Percentiles rank a stretch among this genome's conserved stretches.
phyloP scores from a whole-genome alignment of 2,888 invertebrate species.

The Spatulosminthurus flaviceps region DNA sequence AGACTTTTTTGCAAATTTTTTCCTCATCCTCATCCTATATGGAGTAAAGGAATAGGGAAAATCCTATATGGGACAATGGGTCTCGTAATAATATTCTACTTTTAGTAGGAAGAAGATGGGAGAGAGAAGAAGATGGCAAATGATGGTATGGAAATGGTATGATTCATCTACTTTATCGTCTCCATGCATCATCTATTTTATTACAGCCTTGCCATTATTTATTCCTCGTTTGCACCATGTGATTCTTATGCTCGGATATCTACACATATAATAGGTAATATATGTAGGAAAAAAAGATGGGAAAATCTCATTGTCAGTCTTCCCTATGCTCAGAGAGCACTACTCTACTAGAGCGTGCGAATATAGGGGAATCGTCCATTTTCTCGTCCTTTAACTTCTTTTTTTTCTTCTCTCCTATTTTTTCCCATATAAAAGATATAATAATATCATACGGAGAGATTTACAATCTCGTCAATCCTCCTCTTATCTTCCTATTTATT shows the following conservation, averaged over 20 bases:
- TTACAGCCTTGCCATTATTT: slow-evolving; percentile 19
- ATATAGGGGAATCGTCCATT: no score
- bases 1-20: neutral
- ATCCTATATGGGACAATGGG: neutral
- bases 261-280: no score
- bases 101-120: neutral
- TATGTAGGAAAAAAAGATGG: no score
- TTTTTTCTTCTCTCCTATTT: neutral
- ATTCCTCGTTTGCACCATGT: slow-evolving; percentile 4
- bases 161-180: slow-evolving; percentile 24
- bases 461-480: slow-evolving; percentile 2
- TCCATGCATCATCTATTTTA: slow-evolving; percentile 27
- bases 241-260: no score
- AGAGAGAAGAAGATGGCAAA: neutral
- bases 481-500: neutral
- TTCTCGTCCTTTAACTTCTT: neutral
- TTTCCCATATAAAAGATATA: neutral
- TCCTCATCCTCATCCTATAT: no score
- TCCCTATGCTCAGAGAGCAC: no score
- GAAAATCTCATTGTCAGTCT: no score
- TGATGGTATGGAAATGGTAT: slow-evolving; percentile 19
- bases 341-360: no score
- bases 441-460: neutral
- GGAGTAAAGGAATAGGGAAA: no score
- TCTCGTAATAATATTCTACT: no score